These are phyloP conservation scores for Pogonognathellus flavescens DNA, from an alignment of 1,140 invertebrate species.

Conservation along the genomic window DNA sequence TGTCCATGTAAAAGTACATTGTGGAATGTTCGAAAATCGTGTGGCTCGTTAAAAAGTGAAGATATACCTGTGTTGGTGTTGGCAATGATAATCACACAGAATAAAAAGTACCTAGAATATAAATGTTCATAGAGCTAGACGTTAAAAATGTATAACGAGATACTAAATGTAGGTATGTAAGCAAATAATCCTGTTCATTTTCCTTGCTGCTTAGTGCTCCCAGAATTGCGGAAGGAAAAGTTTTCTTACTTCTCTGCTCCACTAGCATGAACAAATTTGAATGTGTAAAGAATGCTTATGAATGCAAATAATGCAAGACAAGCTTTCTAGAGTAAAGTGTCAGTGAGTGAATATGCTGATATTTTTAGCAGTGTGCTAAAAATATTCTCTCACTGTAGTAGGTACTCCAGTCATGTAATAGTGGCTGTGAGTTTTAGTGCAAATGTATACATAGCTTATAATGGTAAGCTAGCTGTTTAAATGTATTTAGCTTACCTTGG, in stretches of 20 bases:
- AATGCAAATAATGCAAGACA: constrained; percentile 14
- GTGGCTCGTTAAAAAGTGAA: too few relatives aligned
- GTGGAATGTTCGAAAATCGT: too few relatives aligned
- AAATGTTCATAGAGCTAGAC: too few relatives aligned
- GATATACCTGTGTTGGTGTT: too few relatives aligned
- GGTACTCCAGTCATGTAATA: neutral
- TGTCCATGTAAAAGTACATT: too few relatives aligned
- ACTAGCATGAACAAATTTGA: constrained; percentile 11
- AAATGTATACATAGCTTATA: neutral
- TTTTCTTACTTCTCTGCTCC: constrained; percentile 7
- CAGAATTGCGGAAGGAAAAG: neutral
- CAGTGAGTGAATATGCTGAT: constrained; percentile 6
- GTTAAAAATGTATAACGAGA: neutral
- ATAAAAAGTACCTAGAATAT: too few relatives aligned
- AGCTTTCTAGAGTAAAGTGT: constrained; percentile 4
- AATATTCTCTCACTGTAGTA: neutral
- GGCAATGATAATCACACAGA: too few relatives aligned
- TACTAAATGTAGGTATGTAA: neutral
- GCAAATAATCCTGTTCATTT: neutral
- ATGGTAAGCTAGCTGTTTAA: neutral
- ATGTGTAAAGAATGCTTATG: constrained; percentile 17
- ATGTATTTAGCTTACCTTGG: neutral
- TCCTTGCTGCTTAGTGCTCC: neutral
- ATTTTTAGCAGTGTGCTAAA: constrained; percentile 31
- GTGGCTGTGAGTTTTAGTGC: neutral